These are phyloP conservation scores for Scrobipalpa costella DNA, from an alignment of 2,888 invertebrate genomes.

Conservation along the genomic window DNA sequence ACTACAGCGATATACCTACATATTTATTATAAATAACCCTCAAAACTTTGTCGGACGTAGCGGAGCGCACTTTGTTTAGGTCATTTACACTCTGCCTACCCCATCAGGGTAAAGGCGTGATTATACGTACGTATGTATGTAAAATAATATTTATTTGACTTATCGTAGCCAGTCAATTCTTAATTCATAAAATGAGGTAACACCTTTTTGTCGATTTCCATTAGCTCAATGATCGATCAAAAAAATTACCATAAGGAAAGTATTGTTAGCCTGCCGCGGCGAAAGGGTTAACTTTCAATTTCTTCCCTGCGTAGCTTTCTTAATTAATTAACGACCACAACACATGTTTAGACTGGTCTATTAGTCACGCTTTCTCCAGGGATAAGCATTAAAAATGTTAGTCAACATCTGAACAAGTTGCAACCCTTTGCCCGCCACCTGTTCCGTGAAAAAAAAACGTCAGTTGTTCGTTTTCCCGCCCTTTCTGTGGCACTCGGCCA, in stretches of 20 bases:
- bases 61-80: too few species aligned
- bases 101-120: too few species aligned
- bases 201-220: constrained; percentile 19
- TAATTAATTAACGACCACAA: constrained; percentile 75
- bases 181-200: not conserved
- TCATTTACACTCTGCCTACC: too few species aligned
- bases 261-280: constrained; percentile 21
- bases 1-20: too few species aligned
- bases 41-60: too few species aligned
- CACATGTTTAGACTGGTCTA: constrained; percentile 73
- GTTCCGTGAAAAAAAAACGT: constrained; percentile 61
- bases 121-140: too few species aligned
- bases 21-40: too few species aligned
- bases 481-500: constrained; percentile 54
- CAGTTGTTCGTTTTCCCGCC: constrained; percentile 71
- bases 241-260: constrained; percentile 22
- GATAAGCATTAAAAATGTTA: constrained; percentile 60
- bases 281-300: constrained; percentile 75
- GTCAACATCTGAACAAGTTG: constrained; percentile 48
- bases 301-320: constrained; percentile 43
- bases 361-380: constrained; percentile 75
- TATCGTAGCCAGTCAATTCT: too few species aligned
- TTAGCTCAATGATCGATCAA: constrained; percentile 13
- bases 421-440: constrained; percentile 62
- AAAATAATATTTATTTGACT: too few species aligned